A percentile compares a stretch with the other conserved stretches of the same genome.
These are phyloP conservation scores for Motacilla alba DNA, from an alignment of 2,113 vertebrate genomes.

Conservation along the genomic window DNA sequence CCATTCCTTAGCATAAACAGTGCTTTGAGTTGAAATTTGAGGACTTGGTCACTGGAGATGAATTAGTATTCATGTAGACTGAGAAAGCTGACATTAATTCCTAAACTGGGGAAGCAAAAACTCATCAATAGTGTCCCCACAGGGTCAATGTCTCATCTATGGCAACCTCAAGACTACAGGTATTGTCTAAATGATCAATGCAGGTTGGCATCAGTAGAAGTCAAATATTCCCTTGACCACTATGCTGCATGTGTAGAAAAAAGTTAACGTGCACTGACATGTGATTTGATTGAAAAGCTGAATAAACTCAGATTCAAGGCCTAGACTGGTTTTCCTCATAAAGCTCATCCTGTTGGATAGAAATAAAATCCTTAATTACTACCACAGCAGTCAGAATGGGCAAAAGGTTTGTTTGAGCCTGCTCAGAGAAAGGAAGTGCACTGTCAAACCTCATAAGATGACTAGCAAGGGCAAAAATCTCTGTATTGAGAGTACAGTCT, in stretches of 20 bases:
- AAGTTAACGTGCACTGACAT: not conserved
- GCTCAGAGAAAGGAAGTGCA: not conserved
- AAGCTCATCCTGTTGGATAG: not conserved
- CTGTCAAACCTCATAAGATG: not conserved
- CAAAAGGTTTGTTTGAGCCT: not conserved
- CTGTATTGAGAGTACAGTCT: not conserved
- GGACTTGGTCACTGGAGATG: not conserved
- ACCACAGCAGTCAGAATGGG: not conserved
- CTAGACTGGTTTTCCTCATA: not conserved
- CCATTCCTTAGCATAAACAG: not conserved
- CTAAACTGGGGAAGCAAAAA: not conserved
- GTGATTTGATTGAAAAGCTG: not conserved
- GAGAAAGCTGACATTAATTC: not conserved
- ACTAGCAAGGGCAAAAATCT: not conserved
- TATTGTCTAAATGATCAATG: not conserved
- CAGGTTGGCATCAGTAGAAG: not conserved
- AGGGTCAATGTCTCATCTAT: not conserved
- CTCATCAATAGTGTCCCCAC: not conserved
- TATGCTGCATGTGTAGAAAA: not conserved
- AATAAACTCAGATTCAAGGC: not conserved
- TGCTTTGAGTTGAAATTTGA: not conserved
- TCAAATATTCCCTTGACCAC: not conserved
- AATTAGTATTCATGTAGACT: not conserved
- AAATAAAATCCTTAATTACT: not conserved
- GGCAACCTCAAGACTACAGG: not conserved